Evolutionary conservation across 2,113 vertebrate genomes (phyloP), one percentile per base, ranked within the genome.

Genomic region (Clarias batrachus): DNA sequence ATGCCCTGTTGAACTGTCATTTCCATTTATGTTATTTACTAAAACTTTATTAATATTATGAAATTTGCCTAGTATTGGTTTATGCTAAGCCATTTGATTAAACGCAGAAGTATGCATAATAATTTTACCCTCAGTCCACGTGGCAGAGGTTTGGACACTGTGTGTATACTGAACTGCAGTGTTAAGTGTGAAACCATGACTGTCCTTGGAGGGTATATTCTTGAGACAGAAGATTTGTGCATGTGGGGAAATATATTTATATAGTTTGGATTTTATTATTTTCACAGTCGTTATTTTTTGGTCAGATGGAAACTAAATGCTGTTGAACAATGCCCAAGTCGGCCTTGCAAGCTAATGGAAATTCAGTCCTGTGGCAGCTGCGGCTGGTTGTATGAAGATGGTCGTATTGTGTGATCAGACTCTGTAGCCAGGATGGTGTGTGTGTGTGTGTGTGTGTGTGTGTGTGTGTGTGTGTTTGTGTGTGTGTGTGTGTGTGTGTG

Each of bases 261-360:
- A 66, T 62, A 23, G 54, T 57, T 78, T 80, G 27, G 84, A 85
- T 71, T 83, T 83, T 81, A 81, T 62, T 81, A 33, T 62, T 81
- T 81, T 62, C 30, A 81, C 78, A 81, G 78, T 62, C 78, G 60
- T 54, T 68, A 5, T 68, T 82, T 82, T 82, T 68, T 62, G 25
- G 59, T 85, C n/a, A 30, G 37, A n/a, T 16, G 63, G 66, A 84
- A 37, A 48, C 71, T 27, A 62, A 62, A 76, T 56, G 63, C 56
- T 33, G 48, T 37, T 59, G 52, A 70, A 79, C 48, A 33, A 57
- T 79, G 52, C 41, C 30, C 60, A 85, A 54, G 13, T 56, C 7
- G 60, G 70, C 21, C 41, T 85, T 63, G 83, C 77, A 57, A 70
- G 52, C 76, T 70, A 65, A 85, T 56, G 66, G 73, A 84, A 76